Evolutionary conservation across 2,113 vertebrate genomes (phyloP), one percentile per base, ranked within the genome.

Genomic region (Cricetomys ansorgei): DNA sequence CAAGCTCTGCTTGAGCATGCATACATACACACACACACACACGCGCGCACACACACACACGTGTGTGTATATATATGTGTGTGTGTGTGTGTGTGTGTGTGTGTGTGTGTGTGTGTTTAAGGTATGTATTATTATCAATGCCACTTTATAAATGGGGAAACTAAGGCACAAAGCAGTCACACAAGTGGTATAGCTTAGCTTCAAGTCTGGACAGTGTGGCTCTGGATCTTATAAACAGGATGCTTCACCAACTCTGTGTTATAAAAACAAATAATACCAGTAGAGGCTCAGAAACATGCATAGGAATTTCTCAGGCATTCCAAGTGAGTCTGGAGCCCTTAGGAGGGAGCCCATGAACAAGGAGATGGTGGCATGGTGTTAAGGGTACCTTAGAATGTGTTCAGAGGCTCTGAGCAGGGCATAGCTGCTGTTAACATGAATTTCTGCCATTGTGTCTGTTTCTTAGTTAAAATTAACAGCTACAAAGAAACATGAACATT

Each of bases 401-500:
- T 48, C n/a, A 79, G 87, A 53, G 4, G 27, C 34, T 29, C 50
- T 34, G 45, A 57, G 43, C 48, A 3, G 43, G 34, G 64, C 87
- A 59, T 29, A 80, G 90, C 92, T 94, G 70, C 95, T 93, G 55
- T 77, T 29, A 7, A 40, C 25, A 48, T 15, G 23, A 31, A 7
- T 13, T 72, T 65, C 67, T 89, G 72, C 55, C 73, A 50, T 65
- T 45, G 88, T 96, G 79, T 96, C 98, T 97, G 89, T 67, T 98
- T 98, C 95, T 97, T 93, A 97, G 93, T 97, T 97, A 89, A 95
- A 84, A 40, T 94, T 77, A 98, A 93, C 65, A 67, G 94, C 95
- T 97, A 97, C 97, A 96, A 98, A 98, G 97, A 98, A 86, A 97
- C 92, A 90, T 88, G 97, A 98, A 98, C 97, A 96, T 98, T 98